A percentile compares a stretch with the other conserved stretches of the same genome.
Conservation (phyloP, 2,113 vertebrate species). For the Labeo catla region DNA sequence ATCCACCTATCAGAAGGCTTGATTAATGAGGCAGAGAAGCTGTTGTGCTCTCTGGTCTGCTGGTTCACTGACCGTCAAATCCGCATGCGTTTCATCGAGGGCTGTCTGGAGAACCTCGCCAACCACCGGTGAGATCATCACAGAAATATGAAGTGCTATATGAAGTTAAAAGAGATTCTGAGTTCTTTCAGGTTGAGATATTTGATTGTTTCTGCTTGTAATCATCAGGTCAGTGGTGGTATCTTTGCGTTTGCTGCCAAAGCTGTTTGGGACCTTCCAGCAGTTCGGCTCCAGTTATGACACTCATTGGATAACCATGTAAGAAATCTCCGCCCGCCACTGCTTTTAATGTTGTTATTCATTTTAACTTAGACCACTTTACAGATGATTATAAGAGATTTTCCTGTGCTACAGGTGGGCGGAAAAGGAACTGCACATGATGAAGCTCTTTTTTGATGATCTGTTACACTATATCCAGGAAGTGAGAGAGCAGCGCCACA, state of each 20-base stretch:
- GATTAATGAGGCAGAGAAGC: conserved; percentile 98
- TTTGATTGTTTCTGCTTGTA: not conserved
- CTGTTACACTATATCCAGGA: conserved; percentile 97
- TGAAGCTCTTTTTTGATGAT: conserved; percentile 99
- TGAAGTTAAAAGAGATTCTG: too few relatives aligned
- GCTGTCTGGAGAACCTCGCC: conserved; percentile 97
- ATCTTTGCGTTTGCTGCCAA: conserved; percentile 94
- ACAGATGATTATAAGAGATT: not conserved
- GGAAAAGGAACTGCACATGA: conserved; percentile 98
- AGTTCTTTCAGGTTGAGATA: not conserved
- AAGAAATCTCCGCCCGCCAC: conserved; percentile 60
- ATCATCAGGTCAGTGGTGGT: conserved; percentile 92
- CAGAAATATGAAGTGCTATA: not conserved
- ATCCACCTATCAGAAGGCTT: conserved; percentile 97
- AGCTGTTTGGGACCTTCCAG: conserved; percentile 97
- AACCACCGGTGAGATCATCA: conserved; percentile 87
- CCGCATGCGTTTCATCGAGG: conserved; percentile 99
- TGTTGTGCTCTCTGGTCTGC: conserved; percentile 96
- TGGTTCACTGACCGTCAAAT: conserved; percentile 99
- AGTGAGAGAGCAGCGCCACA: conserved; percentile 89
- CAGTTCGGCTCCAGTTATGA: conserved; percentile 99
- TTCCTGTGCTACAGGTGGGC: conserved; percentile 86
- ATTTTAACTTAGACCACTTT: not conserved
- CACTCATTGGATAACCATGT: conserved; percentile 99
- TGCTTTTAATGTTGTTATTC: not conserved